These are phyloP conservation scores for Sialis fuliginosa DNA, from an alignment of 2,888 invertebrate species.

Conservation along the genomic window DNA sequence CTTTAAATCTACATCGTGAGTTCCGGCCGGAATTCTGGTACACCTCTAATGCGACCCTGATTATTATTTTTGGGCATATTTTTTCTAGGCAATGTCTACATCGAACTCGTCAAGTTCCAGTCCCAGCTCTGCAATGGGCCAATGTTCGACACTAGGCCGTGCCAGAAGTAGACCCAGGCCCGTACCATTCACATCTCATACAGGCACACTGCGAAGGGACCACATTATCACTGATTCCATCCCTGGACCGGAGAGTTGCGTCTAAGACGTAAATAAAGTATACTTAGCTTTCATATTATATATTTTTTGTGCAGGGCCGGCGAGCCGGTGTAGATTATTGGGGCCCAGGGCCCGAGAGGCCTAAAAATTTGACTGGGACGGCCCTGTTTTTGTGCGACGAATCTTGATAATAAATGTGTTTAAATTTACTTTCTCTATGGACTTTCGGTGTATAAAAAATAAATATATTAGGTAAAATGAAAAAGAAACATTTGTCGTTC, in stretches of 20 bases:
- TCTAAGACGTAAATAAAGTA: conserved; percentile 29
- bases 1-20: no score
- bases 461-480: no score
- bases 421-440: no score
- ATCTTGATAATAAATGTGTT: no score
- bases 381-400: no score
- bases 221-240: conserved; percentile 69
- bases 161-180: conserved; percentile 24
- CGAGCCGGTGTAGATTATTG: background rate
- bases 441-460: no score
- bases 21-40: no score
- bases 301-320: background rate
- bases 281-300: background rate
- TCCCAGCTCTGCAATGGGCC: conserved; percentile 9
- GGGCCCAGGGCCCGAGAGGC: background rate
- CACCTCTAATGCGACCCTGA: no score
- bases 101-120: conserved; percentile 6
- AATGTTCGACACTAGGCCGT: conserved; percentile 18
- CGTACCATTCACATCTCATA: conserved; percentile 30
- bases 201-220: conserved; percentile 46
- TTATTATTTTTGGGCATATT: background rate
- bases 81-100: conserved; percentile 9
- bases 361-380: no score
- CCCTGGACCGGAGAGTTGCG: conserved; percentile 79
- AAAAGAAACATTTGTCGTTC: no score